These are phyloP conservation scores for Toxotes chatareus DNA, from an alignment of 2,113 vertebrate genomes.

Conservation along the genomic window DNA sequence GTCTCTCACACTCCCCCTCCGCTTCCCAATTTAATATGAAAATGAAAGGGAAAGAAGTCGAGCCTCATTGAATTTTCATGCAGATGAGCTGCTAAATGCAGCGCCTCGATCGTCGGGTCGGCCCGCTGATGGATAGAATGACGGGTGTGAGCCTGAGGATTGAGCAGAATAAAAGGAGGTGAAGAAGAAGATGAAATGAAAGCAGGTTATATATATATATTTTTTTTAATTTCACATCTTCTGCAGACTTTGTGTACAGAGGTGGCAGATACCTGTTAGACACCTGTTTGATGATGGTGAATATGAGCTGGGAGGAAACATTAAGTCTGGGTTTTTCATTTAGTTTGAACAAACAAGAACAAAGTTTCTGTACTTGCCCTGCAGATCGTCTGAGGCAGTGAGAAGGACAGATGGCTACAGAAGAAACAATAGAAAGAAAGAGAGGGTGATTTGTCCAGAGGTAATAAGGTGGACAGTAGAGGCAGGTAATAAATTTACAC, in stretches of 20 bases:
- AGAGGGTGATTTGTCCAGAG: constrained; percentile 25
- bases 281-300: too few relatives aligned
- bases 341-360: too few relatives aligned
- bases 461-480: background rate
- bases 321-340: background rate
- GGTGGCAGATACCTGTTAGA: too few relatives aligned
- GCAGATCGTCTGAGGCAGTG: background rate
- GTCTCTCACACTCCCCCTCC: constrained; percentile 1
- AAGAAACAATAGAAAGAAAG: background rate
- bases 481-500: constrained; percentile 1
- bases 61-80: constrained; percentile 72
- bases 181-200: background rate
- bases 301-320: too few relatives aligned
- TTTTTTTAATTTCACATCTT: too few relatives aligned
- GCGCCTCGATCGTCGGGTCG: constrained; percentile 29
- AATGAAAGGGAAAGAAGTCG: constrained; percentile 70
- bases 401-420: background rate
- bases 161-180: background rate
- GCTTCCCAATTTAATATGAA: constrained; percentile 55
- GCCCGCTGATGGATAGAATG: constrained; percentile 22
- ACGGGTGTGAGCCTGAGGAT: background rate
- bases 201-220: too few relatives aligned
- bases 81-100: constrained; percentile 77
- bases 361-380: background rate
- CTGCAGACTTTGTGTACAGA: too few relatives aligned